Conservation (phyloP, 2,113 vertebrate genomes). For the Mesoclemmys tuberculata region DNA sequence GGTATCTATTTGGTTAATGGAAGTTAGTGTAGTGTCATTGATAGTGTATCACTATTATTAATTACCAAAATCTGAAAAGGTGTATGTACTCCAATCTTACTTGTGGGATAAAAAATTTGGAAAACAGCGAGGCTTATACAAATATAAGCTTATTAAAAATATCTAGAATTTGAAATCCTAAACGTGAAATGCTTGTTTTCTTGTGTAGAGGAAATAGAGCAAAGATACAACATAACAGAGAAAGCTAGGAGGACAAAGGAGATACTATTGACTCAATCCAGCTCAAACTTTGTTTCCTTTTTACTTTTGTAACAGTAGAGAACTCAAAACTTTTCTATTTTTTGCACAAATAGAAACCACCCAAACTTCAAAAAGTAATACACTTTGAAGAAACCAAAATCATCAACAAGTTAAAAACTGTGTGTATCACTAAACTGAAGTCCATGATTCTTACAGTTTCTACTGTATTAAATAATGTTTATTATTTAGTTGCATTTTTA, state of each 20-base stretch:
- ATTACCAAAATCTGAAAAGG: background rate
- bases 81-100: background rate
- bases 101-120: background rate
- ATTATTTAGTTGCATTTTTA: background rate
- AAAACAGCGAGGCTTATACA: background rate
- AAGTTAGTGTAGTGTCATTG: fast-evolving
- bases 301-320: constrained; percentile 73
- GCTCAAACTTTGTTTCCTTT: constrained; percentile 71
- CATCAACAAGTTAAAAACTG: constrained; percentile 48
- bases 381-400: constrained; percentile 57
- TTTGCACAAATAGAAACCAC: constrained; percentile 69
- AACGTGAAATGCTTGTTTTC: constrained; percentile 22
- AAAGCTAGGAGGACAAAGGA: constrained; percentile 70
- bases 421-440: background rate
- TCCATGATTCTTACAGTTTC: constrained; percentile 9
- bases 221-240: constrained; percentile 59
- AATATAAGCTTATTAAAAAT: background rate
- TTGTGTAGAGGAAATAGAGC: constrained; percentile 71
- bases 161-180: background rate
- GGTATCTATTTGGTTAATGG: background rate
- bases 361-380: constrained; percentile 64
- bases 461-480: background rate
- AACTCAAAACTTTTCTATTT: constrained; percentile 66
- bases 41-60: fast-evolving
- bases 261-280: constrained; percentile 76